Percentiles rank a stretch among this genome's conserved stretches.
These are phyloP conservation scores for Herminia tarsipennalis DNA, from an alignment of 2,888 invertebrate species.

Conservation along the genomic window DNA sequence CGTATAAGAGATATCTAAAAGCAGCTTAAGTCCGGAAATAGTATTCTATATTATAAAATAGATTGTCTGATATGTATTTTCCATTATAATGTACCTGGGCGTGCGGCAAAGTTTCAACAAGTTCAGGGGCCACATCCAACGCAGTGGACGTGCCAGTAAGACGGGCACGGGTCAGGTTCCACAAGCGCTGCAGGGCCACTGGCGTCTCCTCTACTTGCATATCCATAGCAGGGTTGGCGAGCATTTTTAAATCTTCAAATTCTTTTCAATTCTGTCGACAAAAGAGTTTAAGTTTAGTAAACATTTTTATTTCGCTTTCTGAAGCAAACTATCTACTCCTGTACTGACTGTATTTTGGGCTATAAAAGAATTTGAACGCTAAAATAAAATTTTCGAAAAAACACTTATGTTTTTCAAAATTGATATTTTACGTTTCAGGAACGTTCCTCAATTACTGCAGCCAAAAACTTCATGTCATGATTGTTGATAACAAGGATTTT, in stretches of 20 bases:
- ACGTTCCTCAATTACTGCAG: too few species aligned
- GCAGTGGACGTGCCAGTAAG: conserved; percentile 78
- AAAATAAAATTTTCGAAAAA: too few species aligned
- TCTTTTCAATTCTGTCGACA: conserved; percentile 33
- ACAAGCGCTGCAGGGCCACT: conserved; percentile 77
- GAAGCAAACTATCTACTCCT: too few species aligned
- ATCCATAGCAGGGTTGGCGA: conserved; percentile 84
- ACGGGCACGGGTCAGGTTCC: conserved; percentile 81
- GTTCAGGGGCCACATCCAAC: conserved; percentile 67
- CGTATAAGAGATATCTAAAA: too few species aligned
- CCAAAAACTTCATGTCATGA: too few species aligned
- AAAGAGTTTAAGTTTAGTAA: conserved; percentile 11
- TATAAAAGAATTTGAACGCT: too few species aligned
- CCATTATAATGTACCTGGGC: conserved; percentile 68
- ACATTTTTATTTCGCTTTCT: too few species aligned
- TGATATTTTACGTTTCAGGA: too few species aligned
- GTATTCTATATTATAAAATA: not conserved
- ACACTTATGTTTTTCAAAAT: too few species aligned
- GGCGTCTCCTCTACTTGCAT: conserved; percentile 82
- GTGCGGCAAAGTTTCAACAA: conserved; percentile 73
- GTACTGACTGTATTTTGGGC: too few species aligned
- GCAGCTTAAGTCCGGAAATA: too few species aligned
- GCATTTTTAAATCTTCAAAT: conserved; percentile 61
- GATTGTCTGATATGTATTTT: not conserved
- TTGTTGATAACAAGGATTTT: too few species aligned